These are phyloP conservation scores for Athetis lepigone DNA, from an alignment of 2,888 invertebrate species.

Conservation along the genomic window DNA sequence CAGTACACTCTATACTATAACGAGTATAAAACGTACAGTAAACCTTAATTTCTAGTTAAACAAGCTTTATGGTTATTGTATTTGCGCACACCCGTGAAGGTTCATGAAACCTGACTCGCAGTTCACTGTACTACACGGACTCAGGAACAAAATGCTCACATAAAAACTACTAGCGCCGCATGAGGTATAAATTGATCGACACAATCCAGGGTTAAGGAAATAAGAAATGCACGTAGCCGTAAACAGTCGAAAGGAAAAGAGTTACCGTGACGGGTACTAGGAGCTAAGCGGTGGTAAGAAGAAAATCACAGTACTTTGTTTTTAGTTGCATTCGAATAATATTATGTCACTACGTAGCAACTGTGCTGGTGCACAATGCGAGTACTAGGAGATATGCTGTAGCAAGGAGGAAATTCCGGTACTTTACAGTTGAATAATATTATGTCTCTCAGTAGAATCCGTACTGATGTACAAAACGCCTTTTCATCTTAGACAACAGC, in stretches of 20 bases:
- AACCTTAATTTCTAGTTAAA: constrained; percentile 46
- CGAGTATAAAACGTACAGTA: constrained; percentile 26
- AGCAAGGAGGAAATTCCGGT: too few relatives aligned
- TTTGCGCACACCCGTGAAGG: constrained; percentile 61
- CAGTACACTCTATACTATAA: constrained; percentile 4
- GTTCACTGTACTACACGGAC: constrained; percentile 54
- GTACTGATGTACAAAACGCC: neutral
- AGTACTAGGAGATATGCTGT: too few relatives aligned
- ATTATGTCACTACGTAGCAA: neutral
- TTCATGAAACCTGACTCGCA: constrained; percentile 60
- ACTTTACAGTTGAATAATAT: too few relatives aligned
- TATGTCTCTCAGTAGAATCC: too few relatives aligned
- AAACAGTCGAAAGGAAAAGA: constrained; percentile 30
- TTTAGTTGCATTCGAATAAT: constrained; percentile 11
- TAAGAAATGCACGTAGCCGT: constrained; percentile 36
- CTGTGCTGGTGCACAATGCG: too few relatives aligned
- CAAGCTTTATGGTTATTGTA: constrained; percentile 58
- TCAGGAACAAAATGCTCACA: constrained; percentile 40
- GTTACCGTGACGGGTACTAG: constrained; percentile 23
- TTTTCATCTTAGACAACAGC: too few relatives aligned
- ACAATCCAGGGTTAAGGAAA: constrained; percentile 39
- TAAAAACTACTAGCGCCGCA: constrained; percentile 41
- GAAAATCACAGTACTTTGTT: neutral
- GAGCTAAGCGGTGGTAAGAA: constrained; percentile 29
- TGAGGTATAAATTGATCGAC: constrained; percentile 35